These are phyloP conservation scores for Vireo griseus DNA, from an alignment of 2,797 vertebrate species.

Conservation along the genomic window DNA sequence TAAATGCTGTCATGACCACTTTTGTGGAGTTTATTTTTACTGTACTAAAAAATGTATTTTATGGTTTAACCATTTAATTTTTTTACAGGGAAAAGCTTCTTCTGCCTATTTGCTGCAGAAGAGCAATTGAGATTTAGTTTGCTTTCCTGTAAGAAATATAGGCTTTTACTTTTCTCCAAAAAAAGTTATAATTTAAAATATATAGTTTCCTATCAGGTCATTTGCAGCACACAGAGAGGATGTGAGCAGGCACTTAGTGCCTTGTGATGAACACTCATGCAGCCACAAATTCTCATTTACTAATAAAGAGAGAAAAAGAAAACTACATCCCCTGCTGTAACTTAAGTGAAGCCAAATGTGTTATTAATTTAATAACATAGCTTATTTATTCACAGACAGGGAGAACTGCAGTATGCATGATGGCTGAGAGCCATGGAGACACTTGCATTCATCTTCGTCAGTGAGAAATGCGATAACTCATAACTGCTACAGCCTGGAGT, in stretches of 20 bases:
- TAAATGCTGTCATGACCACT: neutral
- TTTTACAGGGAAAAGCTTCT: neutral
- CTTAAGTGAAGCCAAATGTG: neutral
- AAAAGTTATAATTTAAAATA: neutral
- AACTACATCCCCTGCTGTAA: conserved; percentile 16
- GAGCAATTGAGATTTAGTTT: neutral
- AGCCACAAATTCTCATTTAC: conserved; percentile 16
- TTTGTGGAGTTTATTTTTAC: neutral
- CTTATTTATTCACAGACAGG: neutral
- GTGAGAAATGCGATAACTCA: conserved; percentile 42
- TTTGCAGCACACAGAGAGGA: neutral
- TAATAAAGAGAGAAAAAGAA: conserved; percentile 42
- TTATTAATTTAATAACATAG: conserved; percentile 24
- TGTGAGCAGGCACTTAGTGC: neutral
- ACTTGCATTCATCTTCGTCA: conserved; percentile 38
- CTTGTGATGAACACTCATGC: neutral
- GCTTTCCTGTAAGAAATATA: neutral
- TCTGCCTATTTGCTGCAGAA: neutral
- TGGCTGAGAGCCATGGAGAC: conserved; percentile 6
- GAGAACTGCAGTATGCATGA: neutral
- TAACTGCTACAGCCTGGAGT: neutral
- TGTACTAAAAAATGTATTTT: neutral
- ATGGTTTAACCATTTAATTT: neutral
- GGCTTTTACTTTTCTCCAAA: neutral
- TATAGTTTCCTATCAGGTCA: neutral